phyloP scores from a whole-genome alignment of 64 coral and sea anemone species.

The Dendronephthya gigantea region DNA sequence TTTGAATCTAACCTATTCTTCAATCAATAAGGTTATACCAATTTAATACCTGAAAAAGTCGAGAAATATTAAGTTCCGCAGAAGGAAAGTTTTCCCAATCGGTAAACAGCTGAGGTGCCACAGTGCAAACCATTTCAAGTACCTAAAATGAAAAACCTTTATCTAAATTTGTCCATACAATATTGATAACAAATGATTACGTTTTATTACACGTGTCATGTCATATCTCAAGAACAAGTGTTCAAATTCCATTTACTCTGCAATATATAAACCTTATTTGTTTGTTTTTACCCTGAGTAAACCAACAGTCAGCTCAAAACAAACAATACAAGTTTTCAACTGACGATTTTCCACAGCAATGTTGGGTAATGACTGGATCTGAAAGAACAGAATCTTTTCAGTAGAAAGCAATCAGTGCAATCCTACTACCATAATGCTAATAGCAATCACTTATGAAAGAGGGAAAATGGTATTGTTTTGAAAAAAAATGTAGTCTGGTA shows the following conservation, averaged over 20 bases:
- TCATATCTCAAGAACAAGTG: no score
- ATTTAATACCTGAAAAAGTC: slow-evolving; percentile 99
- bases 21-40: no score
- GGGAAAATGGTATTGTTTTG: neutral
- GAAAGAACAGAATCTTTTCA: neutral
- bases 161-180: no score
- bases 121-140: slow-evolving; percentile 87
- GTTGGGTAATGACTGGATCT: slow-evolving; percentile 29
- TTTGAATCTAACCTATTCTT: no score
- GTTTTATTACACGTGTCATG: no score
- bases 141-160: slow-evolving; percentile 41
- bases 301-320: slow-evolving; percentile 97
- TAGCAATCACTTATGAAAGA: neutral
- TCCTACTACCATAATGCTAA: no score
- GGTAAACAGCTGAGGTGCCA: slow-evolving; percentile 78
- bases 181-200: no score
- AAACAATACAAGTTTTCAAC: slow-evolving; percentile 81
- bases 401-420: no score
- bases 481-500: no score
- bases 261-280: no score
- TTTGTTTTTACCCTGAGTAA: slow-evolving; percentile 61
- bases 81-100: slow-evolving; percentile 83
- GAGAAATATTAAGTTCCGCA: slow-evolving; percentile 72
- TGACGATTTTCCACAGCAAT: slow-evolving; percentile 70
- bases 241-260: neutral